Base-by-base conservation (phyloP, 2,888 invertebrate genomes). In the Oscheius sp. region DNA sequence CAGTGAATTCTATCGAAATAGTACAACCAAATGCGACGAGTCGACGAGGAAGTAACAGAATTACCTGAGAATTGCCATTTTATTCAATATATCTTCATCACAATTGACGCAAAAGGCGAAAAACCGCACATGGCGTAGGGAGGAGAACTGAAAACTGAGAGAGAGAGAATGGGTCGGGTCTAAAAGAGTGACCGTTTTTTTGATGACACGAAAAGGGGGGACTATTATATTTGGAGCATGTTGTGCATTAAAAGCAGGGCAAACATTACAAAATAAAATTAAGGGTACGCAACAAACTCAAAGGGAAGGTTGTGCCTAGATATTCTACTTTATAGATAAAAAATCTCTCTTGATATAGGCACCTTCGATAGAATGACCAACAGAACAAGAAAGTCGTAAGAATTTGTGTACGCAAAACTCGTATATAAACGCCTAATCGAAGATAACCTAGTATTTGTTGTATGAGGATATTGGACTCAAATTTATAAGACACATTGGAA, bases 81-180 rank as follows among this genome's bases (percentile, higher is more conserved):
- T 37, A 65, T 65, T 65, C 65, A 65, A 65, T 65, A 65, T 65
- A 65, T 65, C 46, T 55, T 39, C 53, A 65, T 65, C 65, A 65
- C 65, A 65, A 37, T 65, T 39, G 45, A 52, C 39, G 33, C 42
- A 65, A 65, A 65, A 61, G 58, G 68, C 58, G 46, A 33, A 37
- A 58, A 61, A 27, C 15, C 61, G 57, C 45, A 33, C 45, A 53
- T 29, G 57, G 34, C 42, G 66, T 31, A 34, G 66, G 55, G 46
- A 66, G 20, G 46, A 55, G 45, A 66, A 66, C 45, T 55, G 45
- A 66, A 66, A 55, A 65, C 29, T n/a, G 66, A 66, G 46, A 66
- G 53, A 55, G 50, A 50, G n/a, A 12, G 33, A 27, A 29, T 31
- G 27, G 17, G 65, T 52, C 55, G 37, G 53, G 31, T 63, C 48